Conservation (phyloP, 1,140 invertebrate genomes). For the Varroa destructor region DNA sequence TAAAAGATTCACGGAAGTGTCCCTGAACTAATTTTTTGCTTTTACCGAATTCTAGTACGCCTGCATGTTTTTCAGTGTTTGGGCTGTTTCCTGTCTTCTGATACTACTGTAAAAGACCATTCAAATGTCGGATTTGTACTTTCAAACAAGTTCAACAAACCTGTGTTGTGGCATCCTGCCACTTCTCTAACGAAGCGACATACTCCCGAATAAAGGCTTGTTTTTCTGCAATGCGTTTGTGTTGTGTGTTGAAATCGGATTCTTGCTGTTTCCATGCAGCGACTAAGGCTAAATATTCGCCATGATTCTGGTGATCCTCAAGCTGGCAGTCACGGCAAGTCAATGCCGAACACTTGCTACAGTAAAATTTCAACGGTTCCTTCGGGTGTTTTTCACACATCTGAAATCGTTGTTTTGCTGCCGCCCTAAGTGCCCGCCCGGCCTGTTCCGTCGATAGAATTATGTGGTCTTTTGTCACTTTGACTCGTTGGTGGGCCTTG, state of each 20-base stretch:
- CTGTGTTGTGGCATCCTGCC: neutral
- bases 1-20: no score
- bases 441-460: constrained; percentile 70
- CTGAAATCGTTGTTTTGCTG: constrained; percentile 48
- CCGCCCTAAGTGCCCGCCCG: constrained; percentile 46
- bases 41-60: no score
- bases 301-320: constrained; percentile 73
- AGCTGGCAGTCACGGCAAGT: constrained; percentile 83
- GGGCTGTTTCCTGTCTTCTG: no score
- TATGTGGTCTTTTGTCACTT: constrained; percentile 80
- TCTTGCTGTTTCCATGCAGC: constrained; percentile 69
- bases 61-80: no score
- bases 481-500: constrained; percentile 58
- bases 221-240: constrained; percentile 72
- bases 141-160: no score
- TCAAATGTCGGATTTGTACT: no score
- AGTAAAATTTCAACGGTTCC: constrained; percentile 71
- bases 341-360: constrained; percentile 73
- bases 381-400: constrained; percentile 62
- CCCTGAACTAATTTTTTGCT: no score
- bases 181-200: constrained; percentile 13
- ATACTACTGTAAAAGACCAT: no score
- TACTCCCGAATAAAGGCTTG: constrained; percentile 49
- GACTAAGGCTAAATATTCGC: constrained; percentile 69
- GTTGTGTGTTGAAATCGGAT: constrained; percentile 51